phyloP scores from a whole-genome alignment of 2,113 vertebrate genomes.

The Petaurus breviceps region DNA sequence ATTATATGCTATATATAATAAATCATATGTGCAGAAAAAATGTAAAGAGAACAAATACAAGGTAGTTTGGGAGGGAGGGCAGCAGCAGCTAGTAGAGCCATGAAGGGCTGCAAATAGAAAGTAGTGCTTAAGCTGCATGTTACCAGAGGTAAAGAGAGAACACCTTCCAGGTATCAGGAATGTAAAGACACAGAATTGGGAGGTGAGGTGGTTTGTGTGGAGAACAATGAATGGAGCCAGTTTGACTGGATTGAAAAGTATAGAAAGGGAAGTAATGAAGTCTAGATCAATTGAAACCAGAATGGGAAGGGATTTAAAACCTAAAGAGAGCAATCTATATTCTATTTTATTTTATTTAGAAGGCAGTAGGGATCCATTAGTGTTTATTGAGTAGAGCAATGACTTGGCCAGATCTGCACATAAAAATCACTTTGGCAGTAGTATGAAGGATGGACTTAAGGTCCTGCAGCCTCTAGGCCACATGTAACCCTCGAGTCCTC shows the following conservation, averaged over 20 bases:
- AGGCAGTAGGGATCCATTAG: too few relatives aligned
- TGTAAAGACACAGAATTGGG: neutral
- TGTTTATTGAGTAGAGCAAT: too few relatives aligned
- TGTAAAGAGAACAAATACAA: neutral
- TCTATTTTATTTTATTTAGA: too few relatives aligned
- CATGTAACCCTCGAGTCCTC: too few relatives aligned
- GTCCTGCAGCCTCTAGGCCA: too few relatives aligned
- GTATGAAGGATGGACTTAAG: too few relatives aligned
- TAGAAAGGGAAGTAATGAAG: neutral
- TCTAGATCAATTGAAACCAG: too few relatives aligned
- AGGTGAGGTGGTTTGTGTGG: neutral
- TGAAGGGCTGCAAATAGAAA: neutral
- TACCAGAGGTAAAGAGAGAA: neutral
- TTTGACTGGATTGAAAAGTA: neutral
- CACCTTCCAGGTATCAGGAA: neutral
- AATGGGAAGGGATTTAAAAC: too few relatives aligned
- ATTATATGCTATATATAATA: neutral
- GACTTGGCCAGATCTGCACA: too few relatives aligned
- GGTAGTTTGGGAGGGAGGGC: neutral
- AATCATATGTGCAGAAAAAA: neutral
- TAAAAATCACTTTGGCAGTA: too few relatives aligned
- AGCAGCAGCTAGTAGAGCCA: too few relatives aligned
- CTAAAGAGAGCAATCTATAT: too few relatives aligned
- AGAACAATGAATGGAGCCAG: neutral
- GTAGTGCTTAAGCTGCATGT: neutral